Evolutionary conservation across 2,113 vertebrate species (phyloP).

Genomic region (Seriola aureovittata): DNA sequence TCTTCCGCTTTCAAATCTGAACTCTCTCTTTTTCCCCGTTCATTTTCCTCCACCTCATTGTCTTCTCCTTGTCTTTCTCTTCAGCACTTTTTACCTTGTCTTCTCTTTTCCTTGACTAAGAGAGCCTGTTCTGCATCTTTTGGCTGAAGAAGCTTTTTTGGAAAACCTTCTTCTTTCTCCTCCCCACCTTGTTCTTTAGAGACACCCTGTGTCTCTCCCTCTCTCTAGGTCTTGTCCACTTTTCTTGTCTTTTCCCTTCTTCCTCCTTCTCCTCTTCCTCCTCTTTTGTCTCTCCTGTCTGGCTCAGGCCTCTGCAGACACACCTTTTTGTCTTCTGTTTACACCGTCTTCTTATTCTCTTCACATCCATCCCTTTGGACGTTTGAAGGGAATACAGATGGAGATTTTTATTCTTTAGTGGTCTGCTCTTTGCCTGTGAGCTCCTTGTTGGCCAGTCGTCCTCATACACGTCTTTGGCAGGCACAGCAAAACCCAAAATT

Average conservation of each 20-base stretch:
- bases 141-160: neutral
- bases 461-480: slow-evolving; percentile 22
- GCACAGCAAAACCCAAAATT: slow-evolving; percentile 14
- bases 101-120: neutral
- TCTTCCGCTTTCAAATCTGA: slow-evolving; percentile 14
- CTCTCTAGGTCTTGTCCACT: neutral
- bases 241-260: neutral
- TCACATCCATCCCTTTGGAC: slow-evolving; percentile 37
- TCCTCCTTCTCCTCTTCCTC: neutral
- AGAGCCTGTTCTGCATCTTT: neutral
- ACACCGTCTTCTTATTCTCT: slow-evolving; percentile 22
- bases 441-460: neutral
- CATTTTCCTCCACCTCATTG: neutral
- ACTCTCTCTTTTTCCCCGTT: slow-evolving; percentile 6
- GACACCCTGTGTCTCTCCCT: neutral
- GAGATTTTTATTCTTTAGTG: slow-evolving; percentile 21
- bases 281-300: neutral
- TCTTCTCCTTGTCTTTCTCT: neutral
- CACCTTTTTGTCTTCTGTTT: slow-evolving; percentile 36
- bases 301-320: neutral
- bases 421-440: slow-evolving; percentile 17
- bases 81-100: neutral
- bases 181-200: neutral
- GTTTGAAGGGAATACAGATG: slow-evolving; percentile 57
- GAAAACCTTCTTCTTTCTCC: neutral